Conservation (phyloP, 2,797 vertebrate genomes). For the Diceros bicornis region DNA sequence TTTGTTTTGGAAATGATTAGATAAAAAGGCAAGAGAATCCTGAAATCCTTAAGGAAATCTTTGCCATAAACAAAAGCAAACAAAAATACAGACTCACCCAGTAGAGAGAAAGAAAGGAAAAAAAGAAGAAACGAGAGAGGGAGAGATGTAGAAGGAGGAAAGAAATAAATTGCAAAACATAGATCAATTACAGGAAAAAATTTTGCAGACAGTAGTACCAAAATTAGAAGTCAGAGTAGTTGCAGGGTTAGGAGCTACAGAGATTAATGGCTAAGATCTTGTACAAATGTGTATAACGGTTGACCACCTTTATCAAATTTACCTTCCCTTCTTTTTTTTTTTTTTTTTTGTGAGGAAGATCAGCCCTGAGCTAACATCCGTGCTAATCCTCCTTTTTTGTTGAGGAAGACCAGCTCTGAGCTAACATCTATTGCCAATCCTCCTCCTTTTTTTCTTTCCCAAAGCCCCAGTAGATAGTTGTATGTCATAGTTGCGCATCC, state of each 20-base stretch:
- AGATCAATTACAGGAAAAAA: not conserved
- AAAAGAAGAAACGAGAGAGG: too few species aligned
- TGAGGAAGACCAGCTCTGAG: too few species aligned
- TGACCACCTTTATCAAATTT: not conserved
- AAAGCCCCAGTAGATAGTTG: too few species aligned
- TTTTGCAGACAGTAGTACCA: not conserved
- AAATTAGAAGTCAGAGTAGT: not conserved
- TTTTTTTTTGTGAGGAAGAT: too few species aligned
- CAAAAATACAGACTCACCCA: not conserved
- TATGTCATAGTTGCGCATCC: too few species aligned
- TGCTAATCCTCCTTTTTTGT: too few species aligned
- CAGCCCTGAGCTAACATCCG: too few species aligned
- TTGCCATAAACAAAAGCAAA: not conserved
- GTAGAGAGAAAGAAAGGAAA: not conserved
- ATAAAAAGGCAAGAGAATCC: not conserved
- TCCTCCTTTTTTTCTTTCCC: too few species aligned
- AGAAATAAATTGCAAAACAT: not conserved
- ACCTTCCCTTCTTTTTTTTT: not conserved
- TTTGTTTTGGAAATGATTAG: not conserved
- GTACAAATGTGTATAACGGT: not conserved
- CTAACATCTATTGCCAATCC: too few species aligned
- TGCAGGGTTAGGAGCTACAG: not conserved
- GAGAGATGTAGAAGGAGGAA: not conserved
- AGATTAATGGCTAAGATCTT: not conserved
- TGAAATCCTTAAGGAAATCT: not conserved